Evolutionary conservation across 2,888 invertebrate species (phyloP), one percentile per base, ranked within the genome.

Genomic region (Suillia variegata): DNA sequence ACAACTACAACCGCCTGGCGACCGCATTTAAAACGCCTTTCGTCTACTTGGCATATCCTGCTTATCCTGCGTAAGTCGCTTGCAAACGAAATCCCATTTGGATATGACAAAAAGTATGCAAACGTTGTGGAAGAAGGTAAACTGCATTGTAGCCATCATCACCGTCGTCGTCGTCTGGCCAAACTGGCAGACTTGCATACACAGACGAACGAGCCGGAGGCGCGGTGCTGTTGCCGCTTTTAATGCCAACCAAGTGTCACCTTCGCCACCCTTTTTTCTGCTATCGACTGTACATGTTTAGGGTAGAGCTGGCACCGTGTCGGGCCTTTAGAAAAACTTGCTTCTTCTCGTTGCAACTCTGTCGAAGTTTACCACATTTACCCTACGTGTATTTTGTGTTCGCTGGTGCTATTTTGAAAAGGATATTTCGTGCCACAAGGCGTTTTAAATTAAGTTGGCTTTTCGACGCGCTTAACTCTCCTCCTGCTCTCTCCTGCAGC

Each of bases 1-100:
- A 61, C 45, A 51, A 47, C 47, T 47, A n/a, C 26, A 53, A 56
- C 21, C 38, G 21, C 26, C 57, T 51, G 56, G 49, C 62, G 65
- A 62, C 22, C 58, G 51, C 69, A 63, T 70, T 70, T 33, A 67
- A n/a, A 73, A 67, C 69, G 74, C 74, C 76, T 74, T 69, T 62
- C 56, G 67, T 60, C 50, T n/a, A n/a, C n/a, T n/a, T 33, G 53
- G 18, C 45, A 69, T 74, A 72, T 64, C 70, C 68, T 62, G 71
- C 67, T 71, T 70, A 68, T 65, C 63, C 56, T 57, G 59, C 57
- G 49, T 62, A 61, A 64, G 67, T 66, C 61, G 65, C 61, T 59
- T 59, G 59, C 58, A 42, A n/a, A 63, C 63, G 61, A 56, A 55
- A 20, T 17, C 18, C 20, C 18, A 5, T 38, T 38, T 38, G 13